Conservation (phyloP, 2,797 vertebrate species). For the Pelobates cultripes region DNA sequence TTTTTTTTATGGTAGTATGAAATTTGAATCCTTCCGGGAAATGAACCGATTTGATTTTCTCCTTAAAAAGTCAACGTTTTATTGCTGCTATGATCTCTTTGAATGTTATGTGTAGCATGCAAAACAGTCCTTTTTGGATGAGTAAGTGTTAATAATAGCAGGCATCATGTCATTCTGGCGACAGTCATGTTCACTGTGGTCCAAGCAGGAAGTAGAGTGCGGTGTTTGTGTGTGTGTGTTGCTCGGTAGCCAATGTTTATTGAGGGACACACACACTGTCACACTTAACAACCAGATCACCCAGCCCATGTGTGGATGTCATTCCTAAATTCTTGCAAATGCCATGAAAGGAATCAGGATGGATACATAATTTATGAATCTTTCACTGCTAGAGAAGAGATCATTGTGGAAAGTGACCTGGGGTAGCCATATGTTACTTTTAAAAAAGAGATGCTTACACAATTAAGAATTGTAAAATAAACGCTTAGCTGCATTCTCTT, state of each 20-base stretch:
- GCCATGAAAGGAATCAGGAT: slow-evolving; percentile 14
- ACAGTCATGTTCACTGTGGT: slow-evolving; percentile 32
- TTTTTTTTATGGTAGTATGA: no score
- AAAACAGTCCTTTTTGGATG: slow-evolving; percentile 4
- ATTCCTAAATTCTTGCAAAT: slow-evolving; percentile 29
- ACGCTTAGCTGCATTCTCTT: neutral
- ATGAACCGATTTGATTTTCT: neutral
- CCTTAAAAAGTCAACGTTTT: slow-evolving; percentile 25
- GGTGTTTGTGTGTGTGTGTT: slow-evolving; percentile 49
- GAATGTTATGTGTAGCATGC: neutral
- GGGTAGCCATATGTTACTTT: neutral
- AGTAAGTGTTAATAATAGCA: slow-evolving; percentile 27
- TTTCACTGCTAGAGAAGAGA: neutral
- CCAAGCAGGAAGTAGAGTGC: slow-evolving; percentile 41
- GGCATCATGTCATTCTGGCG: slow-evolving; percentile 41
- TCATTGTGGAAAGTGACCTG: neutral
- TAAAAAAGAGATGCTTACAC: neutral
- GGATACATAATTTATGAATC: neutral
- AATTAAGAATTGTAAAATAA: neutral
- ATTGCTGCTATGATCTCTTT: neutral
- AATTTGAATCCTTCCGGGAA: neutral
- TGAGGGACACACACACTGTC: slow-evolving; percentile 41
- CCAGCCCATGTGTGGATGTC: slow-evolving; percentile 50
- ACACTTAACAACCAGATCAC: slow-evolving; percentile 49
- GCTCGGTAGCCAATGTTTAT: slow-evolving; percentile 52